Evolutionary conservation across 2,113 vertebrate species (phyloP).

Genomic region (Capreolus pygargus): DNA sequence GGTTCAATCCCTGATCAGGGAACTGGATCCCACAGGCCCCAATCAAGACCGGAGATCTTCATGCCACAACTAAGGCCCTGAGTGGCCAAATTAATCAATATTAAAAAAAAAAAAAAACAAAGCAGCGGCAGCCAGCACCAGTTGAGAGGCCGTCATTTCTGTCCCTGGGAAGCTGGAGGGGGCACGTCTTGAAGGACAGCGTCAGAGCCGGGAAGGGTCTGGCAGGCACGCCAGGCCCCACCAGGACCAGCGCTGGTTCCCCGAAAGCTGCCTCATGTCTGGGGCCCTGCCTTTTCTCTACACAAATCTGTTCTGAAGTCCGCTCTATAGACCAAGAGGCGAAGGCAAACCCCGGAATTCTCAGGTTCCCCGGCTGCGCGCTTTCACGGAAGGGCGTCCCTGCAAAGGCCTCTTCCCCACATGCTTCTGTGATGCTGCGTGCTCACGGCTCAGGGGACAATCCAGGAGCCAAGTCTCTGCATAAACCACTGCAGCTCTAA

Average conservation of each 20-base stretch:
- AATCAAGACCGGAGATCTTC: rapidly evolving
- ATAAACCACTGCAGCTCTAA: slow-evolving; percentile 51
- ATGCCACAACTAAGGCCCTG: not conserved
- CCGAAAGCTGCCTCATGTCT: not conserved
- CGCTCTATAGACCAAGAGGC: not conserved
- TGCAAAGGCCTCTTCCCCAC: not conserved
- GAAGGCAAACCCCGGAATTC: not conserved
- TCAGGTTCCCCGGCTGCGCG: not conserved
- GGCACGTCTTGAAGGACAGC: not conserved
- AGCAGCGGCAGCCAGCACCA: not conserved
- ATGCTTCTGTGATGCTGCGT: not conserved
- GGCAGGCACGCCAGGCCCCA: rapidly evolving
- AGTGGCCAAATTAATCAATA: not conserved
- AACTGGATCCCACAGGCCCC: not conserved
- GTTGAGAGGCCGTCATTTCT: not conserved
- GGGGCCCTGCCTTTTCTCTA: slow-evolving; percentile 34
- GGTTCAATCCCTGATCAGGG: not conserved
- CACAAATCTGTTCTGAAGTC: slow-evolving; percentile 37
- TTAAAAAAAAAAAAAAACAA: not conserved
- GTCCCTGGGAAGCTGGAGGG: not conserved
- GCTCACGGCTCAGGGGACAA: not conserved
- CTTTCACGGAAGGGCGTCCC: not conserved
- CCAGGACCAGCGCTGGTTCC: not conserved
- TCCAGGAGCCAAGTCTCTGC: slow-evolving; percentile 39
- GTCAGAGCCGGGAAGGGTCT: not conserved